These are phyloP conservation scores for Leptinotarsa undecemlineata DNA, from an alignment of 1,140 invertebrate species.

Conservation along the genomic window DNA sequence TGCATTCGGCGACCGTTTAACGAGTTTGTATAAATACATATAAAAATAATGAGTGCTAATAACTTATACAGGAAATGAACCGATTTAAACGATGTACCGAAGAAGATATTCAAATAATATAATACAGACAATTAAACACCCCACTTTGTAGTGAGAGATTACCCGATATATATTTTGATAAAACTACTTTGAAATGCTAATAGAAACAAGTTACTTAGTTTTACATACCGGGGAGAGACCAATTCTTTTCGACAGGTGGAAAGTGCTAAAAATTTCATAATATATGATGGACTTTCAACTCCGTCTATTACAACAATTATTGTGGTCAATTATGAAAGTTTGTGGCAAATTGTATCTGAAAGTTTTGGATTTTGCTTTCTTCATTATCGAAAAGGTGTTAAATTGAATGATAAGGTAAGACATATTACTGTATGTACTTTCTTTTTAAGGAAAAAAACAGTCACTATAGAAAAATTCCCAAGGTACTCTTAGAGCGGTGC, in stretches of 20 bases:
- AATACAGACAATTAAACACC: conserved; percentile 46
- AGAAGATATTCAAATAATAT: conserved; percentile 44
- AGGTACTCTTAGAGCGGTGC: too few species aligned
- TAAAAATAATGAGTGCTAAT: conserved; percentile 39
- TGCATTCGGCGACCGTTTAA: conserved; percentile 31
- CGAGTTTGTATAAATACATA: conserved; percentile 34
- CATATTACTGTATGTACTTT: too few species aligned
- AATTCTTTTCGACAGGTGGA: background rate
- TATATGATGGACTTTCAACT: background rate
- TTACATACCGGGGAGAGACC: background rate
- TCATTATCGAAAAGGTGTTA: too few species aligned
- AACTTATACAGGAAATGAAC: conserved; percentile 41
- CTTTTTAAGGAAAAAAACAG: too few species aligned
- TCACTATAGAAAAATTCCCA: too few species aligned
- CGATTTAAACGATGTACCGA: conserved; percentile 38
- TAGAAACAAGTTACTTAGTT: conserved; percentile 28
- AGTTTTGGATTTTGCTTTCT: too few species aligned
- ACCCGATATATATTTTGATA: conserved; percentile 44
- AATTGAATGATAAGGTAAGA: too few species aligned
- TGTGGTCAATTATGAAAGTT: too few species aligned
- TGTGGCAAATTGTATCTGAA: too few species aligned
- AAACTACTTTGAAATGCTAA: conserved; percentile 42
- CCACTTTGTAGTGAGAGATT: conserved; percentile 41
- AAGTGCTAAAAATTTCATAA: background rate
- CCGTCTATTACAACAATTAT: too few species aligned